Evolutionary conservation across 2,888 invertebrate genomes (phyloP), one percentile per base, ranked within the genome.

Genomic region (Ypsolopha sequella): DNA sequence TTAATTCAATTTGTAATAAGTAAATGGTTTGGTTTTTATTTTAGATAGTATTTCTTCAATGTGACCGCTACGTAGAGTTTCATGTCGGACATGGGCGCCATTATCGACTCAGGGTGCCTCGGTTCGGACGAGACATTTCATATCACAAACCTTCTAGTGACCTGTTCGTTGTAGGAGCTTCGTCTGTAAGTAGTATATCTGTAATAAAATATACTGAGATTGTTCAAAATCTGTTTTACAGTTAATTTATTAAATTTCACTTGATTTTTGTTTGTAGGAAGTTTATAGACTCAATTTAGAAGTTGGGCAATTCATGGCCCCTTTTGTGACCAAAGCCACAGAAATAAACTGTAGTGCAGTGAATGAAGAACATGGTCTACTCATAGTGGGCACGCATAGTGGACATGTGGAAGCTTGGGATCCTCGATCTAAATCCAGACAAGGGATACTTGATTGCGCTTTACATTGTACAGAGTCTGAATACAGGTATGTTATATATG

Each of bases 331-430:
- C 3, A 91, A 92, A 56, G 91, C 93, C 10, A 89, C 89, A 54
- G 90, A 91, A 56, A 89, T 96, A 24, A 97, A 96, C 70, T 93
- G 93, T 65, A 95, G 96, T 70, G 89, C 91, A 58, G 91, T 98
- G 9, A 98, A 96, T 86, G 92, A 94, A 0, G 91, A 91, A 51
- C 98, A 99, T 88, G 91, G 98, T 60, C 86, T 99, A 49, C 80
- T 99, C 14, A 82, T 93, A 50, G 91, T 93, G 62, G 98, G 98
- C 8, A 95, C 96, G 9, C 91, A 92, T 62, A 95, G 96, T 70
- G 99, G 99, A 0, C 92, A 91, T 61, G 91, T 99, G 0, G 98
- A 99, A 76, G 97, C 97, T 4, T 99, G 97, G 97, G 99, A 99
- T 84, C 96, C 97, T 8, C 88, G 99, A 54, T 89, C 89, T 3